These are phyloP conservation scores for Chloroceryle aenea DNA, from an alignment of 2,113 vertebrate species.

Conservation along the genomic window DNA sequence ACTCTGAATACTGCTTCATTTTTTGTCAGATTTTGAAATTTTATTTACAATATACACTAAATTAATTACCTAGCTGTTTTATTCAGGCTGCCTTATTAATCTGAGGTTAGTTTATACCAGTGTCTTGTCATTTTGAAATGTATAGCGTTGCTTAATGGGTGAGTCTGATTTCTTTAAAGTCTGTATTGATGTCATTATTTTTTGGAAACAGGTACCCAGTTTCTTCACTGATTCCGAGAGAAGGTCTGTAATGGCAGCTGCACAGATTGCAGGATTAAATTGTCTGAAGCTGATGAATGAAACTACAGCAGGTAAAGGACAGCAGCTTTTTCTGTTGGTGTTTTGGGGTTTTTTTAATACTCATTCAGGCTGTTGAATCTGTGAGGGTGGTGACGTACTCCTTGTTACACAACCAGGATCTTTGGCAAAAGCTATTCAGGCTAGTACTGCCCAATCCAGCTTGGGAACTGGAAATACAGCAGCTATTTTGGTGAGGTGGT, in stretches of 20 bases:
- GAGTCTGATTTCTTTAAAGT: neutral
- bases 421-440: neutral
- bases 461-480: neutral
- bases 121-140: neutral
- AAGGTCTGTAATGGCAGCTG: conserved; percentile 90
- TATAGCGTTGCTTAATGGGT: neutral
- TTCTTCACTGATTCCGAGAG: conserved; percentile 95
- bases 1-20: neutral
- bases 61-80: neutral
- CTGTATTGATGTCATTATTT: neutral
- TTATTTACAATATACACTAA: neutral
- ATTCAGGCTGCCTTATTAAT: neutral
- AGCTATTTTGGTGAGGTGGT: neutral
- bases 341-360: neutral
- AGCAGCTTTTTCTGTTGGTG: neutral
- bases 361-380: neutral
- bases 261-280: conserved; percentile 93
- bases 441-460: neutral
- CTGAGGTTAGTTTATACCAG: neutral
- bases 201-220: conserved; percentile 85
- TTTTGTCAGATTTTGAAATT: neutral
- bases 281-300: conserved; percentile 95
- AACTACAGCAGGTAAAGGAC: conserved; percentile 89
- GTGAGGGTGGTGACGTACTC: neutral
- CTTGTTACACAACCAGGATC: neutral